Evolutionary conservation across 2,113 vertebrate genomes (phyloP).

Genomic region (Aspidoscelis tigris): DNA sequence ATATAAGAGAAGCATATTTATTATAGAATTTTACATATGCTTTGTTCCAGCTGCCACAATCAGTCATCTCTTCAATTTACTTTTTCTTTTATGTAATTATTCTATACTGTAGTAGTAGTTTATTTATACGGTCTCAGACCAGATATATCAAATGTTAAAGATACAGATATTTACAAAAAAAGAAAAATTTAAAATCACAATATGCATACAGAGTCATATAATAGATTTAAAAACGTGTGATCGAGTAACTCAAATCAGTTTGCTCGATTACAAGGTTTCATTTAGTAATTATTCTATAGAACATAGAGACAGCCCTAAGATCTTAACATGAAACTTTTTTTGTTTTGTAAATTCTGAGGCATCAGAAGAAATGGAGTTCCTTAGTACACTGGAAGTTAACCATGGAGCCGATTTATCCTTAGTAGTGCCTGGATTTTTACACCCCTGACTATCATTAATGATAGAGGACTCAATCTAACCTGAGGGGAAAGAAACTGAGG

Average conservation of each 20-base stretch:
- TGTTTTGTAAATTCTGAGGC: not conserved
- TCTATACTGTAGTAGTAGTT: no score
- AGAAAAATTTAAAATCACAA: no score
- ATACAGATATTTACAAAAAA: no score
- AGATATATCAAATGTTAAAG: no score
- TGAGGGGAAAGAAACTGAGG: slow-evolving; percentile 99
- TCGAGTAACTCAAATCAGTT: no score
- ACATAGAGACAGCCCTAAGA: not conserved
- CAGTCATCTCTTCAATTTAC: not conserved
- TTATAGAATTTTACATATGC: not conserved
- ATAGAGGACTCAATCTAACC: slow-evolving; percentile 72
- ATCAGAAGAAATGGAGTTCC: no score
- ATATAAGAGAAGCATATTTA: not conserved
- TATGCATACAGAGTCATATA: no score
- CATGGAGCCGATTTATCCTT: not conserved
- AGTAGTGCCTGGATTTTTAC: not conserved
- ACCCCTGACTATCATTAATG: not conserved
- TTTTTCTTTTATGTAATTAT: no score
- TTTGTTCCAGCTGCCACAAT: not conserved
- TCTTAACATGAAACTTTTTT: not conserved
- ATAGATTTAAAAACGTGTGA: no score
- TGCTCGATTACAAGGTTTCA: not conserved
- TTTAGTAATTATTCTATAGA: not conserved
- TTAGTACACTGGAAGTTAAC: not conserved
- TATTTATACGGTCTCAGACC: no score